Percentiles rank a stretch among this genome's conserved stretches.
Evolutionary conservation across 37 sponge, comb jelly and placozoan genomes (phyloP).

Genomic region (Tethya wilhelma): DNA sequence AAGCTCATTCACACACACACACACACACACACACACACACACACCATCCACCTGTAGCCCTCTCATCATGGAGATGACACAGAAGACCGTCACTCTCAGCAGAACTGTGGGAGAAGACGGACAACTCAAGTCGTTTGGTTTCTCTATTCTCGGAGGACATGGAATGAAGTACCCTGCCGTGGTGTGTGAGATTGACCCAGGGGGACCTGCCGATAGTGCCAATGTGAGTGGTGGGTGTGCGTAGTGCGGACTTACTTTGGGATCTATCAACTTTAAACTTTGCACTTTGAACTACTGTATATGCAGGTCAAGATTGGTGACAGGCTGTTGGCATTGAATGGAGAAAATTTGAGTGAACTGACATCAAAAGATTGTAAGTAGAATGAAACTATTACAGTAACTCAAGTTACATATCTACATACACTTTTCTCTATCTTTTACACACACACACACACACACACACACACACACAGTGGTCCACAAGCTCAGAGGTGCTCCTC

Average conservation of each 20-base stretch:
- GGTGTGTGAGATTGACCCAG: constrained; percentile 81
- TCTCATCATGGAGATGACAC: no score
- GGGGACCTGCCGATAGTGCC: constrained; percentile 71
- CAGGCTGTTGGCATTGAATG: constrained; percentile 41
- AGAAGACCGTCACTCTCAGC: no score
- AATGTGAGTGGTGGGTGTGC: constrained; percentile 23
- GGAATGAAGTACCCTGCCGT: constrained; percentile 82
- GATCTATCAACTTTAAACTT: not conserved
- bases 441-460: constrained; percentile 3
- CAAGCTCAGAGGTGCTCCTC: constrained; percentile 11
- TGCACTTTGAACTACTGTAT: not conserved
- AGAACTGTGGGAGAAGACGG: no score
- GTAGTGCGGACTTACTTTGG: not conserved
- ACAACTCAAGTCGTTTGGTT: constrained; percentile 71
- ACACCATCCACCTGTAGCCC: no score
- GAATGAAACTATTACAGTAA: not conserved
- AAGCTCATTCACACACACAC: not conserved
- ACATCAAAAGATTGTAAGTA: constrained; percentile 55
- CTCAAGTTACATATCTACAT: not conserved
- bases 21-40: no score
- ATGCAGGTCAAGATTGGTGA: constrained; percentile 61
- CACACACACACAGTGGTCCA: constrained; percentile 15
- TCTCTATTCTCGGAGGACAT: constrained; percentile 85
- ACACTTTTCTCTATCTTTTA: not conserved
- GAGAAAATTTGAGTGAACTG: constrained; percentile 38